Evolutionary conservation across 2,888 invertebrate species (phyloP).

Genomic region (Noctua janthe): DNA sequence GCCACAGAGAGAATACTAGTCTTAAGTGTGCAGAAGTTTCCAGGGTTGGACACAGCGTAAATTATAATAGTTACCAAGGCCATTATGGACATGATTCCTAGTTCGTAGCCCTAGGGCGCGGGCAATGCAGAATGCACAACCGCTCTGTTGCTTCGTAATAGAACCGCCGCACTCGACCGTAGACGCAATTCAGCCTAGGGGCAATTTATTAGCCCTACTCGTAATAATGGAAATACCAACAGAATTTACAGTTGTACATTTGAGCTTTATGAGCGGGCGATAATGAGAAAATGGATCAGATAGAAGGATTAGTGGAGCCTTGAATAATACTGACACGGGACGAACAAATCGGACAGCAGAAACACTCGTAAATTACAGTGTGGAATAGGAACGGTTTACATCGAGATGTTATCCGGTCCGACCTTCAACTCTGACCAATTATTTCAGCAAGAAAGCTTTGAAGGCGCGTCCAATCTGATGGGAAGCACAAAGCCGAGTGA

Average conservation of each 20-base stretch:
- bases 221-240: conserved; percentile 53
- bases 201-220: conserved; percentile 51
- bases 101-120: conserved; percentile 60
- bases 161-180: conserved; percentile 58
- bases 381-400: conserved; percentile 46
- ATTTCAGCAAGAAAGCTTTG: conserved; percentile 58
- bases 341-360: conserved; percentile 32
- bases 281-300: conserved; percentile 50
- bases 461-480: conserved; percentile 47
- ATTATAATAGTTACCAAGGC: conserved; percentile 61
- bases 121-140: conserved; percentile 61
- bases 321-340: conserved; percentile 26
- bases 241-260: conserved; percentile 51
- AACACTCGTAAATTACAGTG: conserved; percentile 35
- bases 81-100: conserved; percentile 55
- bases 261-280: conserved; percentile 42
- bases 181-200: conserved; percentile 53
- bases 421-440: conserved; percentile 56
- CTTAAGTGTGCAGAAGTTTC: conserved; percentile 37
- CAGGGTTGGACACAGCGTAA: conserved; percentile 46
- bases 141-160: conserved; percentile 55
- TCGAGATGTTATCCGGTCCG: conserved; percentile 48
- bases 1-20: conserved; percentile 44
- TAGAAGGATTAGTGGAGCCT: conserved; percentile 32
- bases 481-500: conserved; percentile 24